Percentiles rank a stretch among this genome's conserved stretches.
phyloP scores from a whole-genome alignment of 2,797 vertebrate genomes.

The Coregonus suidteri region DNA sequence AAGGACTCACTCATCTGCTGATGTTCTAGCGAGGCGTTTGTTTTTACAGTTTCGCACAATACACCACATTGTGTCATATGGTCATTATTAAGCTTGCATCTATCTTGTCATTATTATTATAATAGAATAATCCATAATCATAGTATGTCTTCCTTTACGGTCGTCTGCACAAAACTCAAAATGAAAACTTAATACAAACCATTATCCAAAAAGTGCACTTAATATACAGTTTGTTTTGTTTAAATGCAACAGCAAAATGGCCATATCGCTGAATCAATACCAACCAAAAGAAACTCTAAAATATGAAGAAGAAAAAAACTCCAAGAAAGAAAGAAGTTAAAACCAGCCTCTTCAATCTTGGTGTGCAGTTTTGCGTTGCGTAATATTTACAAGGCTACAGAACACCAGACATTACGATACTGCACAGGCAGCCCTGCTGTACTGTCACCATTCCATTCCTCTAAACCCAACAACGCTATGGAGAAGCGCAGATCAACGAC shows the following conservation, averaged over 20 bases:
- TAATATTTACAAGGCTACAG: constrained; percentile 94
- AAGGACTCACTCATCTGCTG: constrained; percentile 13
- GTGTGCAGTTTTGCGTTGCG: constrained; percentile 84
- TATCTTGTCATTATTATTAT: constrained; percentile 13
- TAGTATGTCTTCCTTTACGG: constrained; percentile 76
- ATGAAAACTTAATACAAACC: constrained; percentile 80
- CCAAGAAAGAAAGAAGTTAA: constrained; percentile 72
- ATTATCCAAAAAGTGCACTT: constrained; percentile 85
- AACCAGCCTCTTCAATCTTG: constrained; percentile 87
- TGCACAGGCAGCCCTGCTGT: constrained; percentile 85
- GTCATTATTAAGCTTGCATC: constrained; percentile 42
- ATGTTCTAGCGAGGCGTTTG: constrained; percentile 28
- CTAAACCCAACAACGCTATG: constrained; percentile 70
- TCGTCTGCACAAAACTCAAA: constrained; percentile 82
- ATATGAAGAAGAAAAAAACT: constrained; percentile 64
- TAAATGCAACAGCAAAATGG: constrained; percentile 82
- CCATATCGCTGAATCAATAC: constrained; percentile 72
- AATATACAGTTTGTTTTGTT: constrained; percentile 83
- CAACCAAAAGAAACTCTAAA: constrained; percentile 58
- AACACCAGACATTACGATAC: constrained; percentile 70
- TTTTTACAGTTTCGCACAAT: constrained; percentile 35
- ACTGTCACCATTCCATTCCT: constrained; percentile 78
- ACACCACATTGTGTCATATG: constrained; percentile 39
- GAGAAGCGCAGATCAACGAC: constrained; percentile 89
- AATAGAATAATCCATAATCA: constrained; percentile 43